Evolutionary conservation across 2,888 invertebrate genomes (phyloP).

Genomic region (Mystacides longicornis): DNA sequence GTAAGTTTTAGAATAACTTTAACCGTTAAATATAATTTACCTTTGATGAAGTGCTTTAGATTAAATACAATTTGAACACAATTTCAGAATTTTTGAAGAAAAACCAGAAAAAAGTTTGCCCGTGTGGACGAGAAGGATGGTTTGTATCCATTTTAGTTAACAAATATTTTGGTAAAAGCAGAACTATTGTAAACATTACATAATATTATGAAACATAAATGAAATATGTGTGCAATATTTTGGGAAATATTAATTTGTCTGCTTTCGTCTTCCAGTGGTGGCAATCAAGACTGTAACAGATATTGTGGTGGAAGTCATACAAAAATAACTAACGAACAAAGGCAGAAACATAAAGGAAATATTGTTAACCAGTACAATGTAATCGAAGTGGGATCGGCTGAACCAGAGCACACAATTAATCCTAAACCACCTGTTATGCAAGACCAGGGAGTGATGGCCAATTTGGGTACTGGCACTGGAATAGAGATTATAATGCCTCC

Average conservation of each 20-base stretch:
- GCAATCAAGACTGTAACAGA: constrained; percentile 55
- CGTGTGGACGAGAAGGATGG: background rate
- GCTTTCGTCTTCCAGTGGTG: constrained; percentile 6
- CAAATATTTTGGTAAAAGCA: too few relatives aligned
- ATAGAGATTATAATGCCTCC: background rate
- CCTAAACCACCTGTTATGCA: constrained; percentile 3
- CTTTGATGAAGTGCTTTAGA: background rate
- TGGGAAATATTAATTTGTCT: background rate
- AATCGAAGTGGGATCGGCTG: background rate
- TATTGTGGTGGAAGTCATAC: constrained; percentile 78
- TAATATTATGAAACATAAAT: background rate
- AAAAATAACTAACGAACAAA: constrained; percentile 60
- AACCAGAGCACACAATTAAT: background rate
- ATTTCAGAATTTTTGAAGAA: background rate
- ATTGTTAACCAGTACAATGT: constrained; percentile 33
- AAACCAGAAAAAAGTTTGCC: background rate
- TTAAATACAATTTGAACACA: background rate
- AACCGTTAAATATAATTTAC: background rate
- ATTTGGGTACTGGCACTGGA: background rate
- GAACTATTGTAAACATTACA: too few relatives aligned
- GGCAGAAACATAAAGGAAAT: constrained; percentile 57
- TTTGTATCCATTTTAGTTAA: background rate
- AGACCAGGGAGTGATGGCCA: constrained; percentile 7
- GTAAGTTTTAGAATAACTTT: constrained; percentile 32
- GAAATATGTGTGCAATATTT: background rate